Percentiles rank a stretch among this genome's conserved stretches.
Conservation (phyloP, 2,888 invertebrate species). For the Lepidocyrtinus sp. region DNA sequence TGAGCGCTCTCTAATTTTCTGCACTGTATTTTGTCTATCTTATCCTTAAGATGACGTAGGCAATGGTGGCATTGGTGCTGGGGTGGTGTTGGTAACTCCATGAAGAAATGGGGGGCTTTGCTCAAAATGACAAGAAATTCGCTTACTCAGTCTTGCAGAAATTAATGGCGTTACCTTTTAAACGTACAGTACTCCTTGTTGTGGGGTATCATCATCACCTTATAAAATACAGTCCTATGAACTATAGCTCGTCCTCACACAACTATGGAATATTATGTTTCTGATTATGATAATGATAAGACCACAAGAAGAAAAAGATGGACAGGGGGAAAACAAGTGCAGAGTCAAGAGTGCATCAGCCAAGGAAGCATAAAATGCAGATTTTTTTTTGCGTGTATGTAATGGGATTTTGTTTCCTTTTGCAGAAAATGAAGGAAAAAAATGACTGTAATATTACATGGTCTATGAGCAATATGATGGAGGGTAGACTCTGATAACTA, state of each 20-base stretch:
- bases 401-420: neutral
- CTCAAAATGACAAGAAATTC: no score
- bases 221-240: neutral
- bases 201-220: neutral
- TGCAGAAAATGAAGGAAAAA: neutral
- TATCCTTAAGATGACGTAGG: neutral
- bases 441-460: neutral
- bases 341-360: neutral
- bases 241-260: neutral
- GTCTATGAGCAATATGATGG: neutral
- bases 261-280: neutral
- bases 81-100: constrained; percentile 29
- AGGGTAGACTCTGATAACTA: neutral
- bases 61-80: constrained; percentile 10
- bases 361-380: neutral
- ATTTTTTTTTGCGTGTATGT: neutral
- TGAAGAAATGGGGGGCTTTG: constrained; percentile 28
- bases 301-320: neutral
- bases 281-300: neutral
- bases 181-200: neutral
- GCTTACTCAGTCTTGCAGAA: neutral
- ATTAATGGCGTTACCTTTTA: neutral
- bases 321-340: neutral
- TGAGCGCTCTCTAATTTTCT: neutral
- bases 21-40: neutral